These are phyloP conservation scores for Subanguina moxae DNA, from an alignment of 1,140 invertebrate species.

Conservation along the genomic window DNA sequence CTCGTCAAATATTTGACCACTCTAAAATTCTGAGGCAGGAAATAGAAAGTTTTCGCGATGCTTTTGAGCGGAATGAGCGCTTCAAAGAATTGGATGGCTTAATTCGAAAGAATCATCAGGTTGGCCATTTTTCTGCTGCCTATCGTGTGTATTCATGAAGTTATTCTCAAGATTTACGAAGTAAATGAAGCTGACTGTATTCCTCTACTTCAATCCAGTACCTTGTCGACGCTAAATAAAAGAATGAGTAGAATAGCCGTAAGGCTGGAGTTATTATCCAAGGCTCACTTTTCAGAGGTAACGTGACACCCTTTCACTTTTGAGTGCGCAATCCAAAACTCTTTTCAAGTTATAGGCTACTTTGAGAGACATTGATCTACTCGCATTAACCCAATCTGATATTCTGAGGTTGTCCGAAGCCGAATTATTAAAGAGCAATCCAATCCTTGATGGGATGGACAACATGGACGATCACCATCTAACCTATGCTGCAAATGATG, in stretches of 20 bases:
- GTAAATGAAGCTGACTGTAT: conserved; percentile 9
- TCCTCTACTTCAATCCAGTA: not conserved
- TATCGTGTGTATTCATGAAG: not conserved
- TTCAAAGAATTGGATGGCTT: conserved; percentile 28
- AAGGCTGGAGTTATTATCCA: not conserved
- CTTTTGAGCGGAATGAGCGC: conserved; percentile 16
- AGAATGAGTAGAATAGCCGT: not conserved
- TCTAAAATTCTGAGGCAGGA: conserved; percentile 9
- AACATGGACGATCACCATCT: no score
- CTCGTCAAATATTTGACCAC: conserved; percentile 16
- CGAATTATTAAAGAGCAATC: not conserved
- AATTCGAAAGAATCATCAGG: conserved; percentile 21
- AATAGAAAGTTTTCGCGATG: conserved; percentile 11
- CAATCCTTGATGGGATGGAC: no score
- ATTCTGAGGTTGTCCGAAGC: conserved; percentile 8
- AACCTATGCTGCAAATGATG: no score
- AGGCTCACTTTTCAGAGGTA: conserved; percentile 14
- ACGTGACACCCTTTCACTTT: not conserved
- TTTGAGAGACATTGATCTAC: not conserved
- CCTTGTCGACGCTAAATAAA: not conserved
- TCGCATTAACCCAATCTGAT: not conserved
- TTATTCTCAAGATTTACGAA: conserved; percentile 9
- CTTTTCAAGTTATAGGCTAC: conserved; percentile 2
- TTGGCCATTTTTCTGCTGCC: not conserved
- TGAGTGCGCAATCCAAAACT: no score